Base-by-base conservation (phyloP, 92 coral and sea anemone genomes). In the Actinernus sp. region DNA sequence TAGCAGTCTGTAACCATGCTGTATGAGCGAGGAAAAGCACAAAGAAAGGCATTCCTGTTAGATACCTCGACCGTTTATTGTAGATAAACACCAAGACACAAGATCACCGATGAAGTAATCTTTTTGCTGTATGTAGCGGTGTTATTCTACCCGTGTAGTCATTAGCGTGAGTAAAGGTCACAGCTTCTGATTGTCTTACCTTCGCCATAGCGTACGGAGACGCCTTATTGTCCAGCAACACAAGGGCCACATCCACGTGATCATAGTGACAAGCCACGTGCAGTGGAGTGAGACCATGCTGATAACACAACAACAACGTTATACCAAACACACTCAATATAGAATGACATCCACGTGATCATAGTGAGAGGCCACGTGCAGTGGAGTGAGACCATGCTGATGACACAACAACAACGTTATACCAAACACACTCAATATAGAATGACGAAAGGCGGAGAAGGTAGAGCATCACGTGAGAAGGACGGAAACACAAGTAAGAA, bases 241-340 rank as follows among this genome's bases (percentile, higher is more conserved):
- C 79, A 37, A 88, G 61, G 7, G 98, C 98, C 34, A 94, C 95
- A 49, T 94, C 78, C 22, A 70, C 95, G 19, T 91, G 90, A 52
- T 91, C 90, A 37, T 94, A 94, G 45, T 94, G 98, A 0, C 93
- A 83, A 0, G 98, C 98, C 9, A 94, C 98, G 51, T 94, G 98
- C 22, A 94, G 57, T 16, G 98, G 98, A 17, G 98, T 94, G 40
- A 94, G 90, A 11, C 97, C 97, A 48, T 94, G 98, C 98, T 94
- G 55, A 9, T n/a, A n/a, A n/a, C n/a, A n/a, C n/a, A n/a, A n/a
- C n/a, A n/a, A n/a, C n/a, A n/a, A n/a, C n/a, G n/a, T n/a, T n/a
- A n/a, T n/a, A n/a, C n/a, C n/a, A n/a, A 4, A 0, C 9, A 31
- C 21, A 56, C 37, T 31, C 31, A 30, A 57, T 57, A 18, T 3